phyloP scores from a whole-genome alignment of 2,797 vertebrate species.

The Microctenopoma lineatum region DNA sequence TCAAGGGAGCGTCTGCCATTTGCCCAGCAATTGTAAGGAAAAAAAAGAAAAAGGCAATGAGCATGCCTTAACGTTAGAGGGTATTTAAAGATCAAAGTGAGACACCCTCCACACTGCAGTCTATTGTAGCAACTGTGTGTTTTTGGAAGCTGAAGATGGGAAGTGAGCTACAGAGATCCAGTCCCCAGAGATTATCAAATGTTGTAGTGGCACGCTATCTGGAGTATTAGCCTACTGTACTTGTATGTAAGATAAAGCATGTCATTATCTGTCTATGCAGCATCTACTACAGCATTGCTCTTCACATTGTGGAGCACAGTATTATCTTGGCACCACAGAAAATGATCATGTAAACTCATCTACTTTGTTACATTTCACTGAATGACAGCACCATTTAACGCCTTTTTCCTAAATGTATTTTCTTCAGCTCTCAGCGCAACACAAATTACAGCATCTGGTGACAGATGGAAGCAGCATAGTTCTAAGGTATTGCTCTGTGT shows the following conservation, averaged over 20 bases:
- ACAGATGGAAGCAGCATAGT: slow-evolving; percentile 46
- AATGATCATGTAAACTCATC: slow-evolving; percentile 57
- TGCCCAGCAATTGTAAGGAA: slow-evolving; percentile 51
- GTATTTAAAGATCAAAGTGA: slow-evolving; percentile 86
- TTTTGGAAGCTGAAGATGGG: slow-evolving; percentile 58
- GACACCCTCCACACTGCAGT: slow-evolving; percentile 75
- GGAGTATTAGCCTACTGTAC: slow-evolving; percentile 43
- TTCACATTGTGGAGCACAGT: slow-evolving; percentile 52
- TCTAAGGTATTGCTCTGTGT: slow-evolving; percentile 34
- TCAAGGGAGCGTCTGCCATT: slow-evolving; percentile 83
- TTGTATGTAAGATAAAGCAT: slow-evolving; percentile 43
- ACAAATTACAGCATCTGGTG: slow-evolving; percentile 56
- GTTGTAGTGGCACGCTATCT: slow-evolving; percentile 54
- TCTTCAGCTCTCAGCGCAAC: slow-evolving; percentile 19
- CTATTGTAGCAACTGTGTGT: slow-evolving; percentile 69
- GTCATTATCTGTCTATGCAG: slow-evolving; percentile 64
- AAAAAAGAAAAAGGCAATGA: slow-evolving; percentile 72
- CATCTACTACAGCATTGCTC: slow-evolving; percentile 46
- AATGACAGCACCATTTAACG: slow-evolving; percentile 55
- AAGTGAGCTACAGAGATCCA: slow-evolving; percentile 49
- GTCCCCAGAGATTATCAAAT: slow-evolving; percentile 54
- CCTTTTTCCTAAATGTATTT: slow-evolving; percentile 44
- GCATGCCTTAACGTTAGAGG: slow-evolving; percentile 83
- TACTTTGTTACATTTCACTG: slow-evolving; percentile 53
- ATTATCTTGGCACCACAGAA: slow-evolving; percentile 49